A percentile compares a stretch with the other conserved stretches of the same genome.
These are phyloP conservation scores for Pollachius pollachius DNA, from an alignment of 2,113 vertebrate species.

Conservation along the genomic window DNA sequence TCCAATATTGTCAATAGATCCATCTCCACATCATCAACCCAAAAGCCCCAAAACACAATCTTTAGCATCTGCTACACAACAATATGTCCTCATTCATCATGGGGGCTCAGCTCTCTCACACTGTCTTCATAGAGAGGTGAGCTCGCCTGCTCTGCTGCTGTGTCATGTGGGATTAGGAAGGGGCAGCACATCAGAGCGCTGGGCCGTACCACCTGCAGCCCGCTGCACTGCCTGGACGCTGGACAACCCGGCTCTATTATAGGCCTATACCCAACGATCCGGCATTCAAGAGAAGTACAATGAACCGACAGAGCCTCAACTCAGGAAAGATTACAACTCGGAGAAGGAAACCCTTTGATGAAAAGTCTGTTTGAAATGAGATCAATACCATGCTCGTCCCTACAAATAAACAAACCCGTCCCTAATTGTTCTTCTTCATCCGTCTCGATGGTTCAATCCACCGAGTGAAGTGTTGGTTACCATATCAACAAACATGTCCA, in stretches of 20 bases:
- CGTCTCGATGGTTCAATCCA: constrained; percentile 46
- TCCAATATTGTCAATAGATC: constrained; percentile 11
- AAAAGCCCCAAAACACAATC: too few species aligned
- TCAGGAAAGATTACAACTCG: constrained; percentile 75
- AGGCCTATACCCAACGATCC: constrained; percentile 51
- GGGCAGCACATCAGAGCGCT: constrained; percentile 59
- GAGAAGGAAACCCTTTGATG: constrained; percentile 78
- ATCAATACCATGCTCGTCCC: constrained; percentile 74
- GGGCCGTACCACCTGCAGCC: constrained; percentile 61
- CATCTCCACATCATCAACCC: too few species aligned
- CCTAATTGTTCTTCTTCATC: constrained; percentile 53
- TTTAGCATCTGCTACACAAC: constrained; percentile 53
- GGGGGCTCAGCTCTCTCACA: constrained; percentile 52
- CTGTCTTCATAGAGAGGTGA: constrained; percentile 43
- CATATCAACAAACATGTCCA: constrained; percentile 69
- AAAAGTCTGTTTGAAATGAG: constrained; percentile 77
- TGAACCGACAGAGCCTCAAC: constrained; percentile 70
- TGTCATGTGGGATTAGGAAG: constrained; percentile 75
- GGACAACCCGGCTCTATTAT: constrained; percentile 58
- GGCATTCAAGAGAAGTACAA: constrained; percentile 72
- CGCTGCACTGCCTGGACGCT: constrained; percentile 46
- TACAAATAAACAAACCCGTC: constrained; percentile 71
- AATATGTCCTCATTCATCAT: constrained; percentile 60
- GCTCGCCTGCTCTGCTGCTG: constrained; percentile 63
- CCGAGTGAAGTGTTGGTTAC: constrained; percentile 19